phyloP scores from a whole-genome alignment of 2,888 invertebrate species.

The Panopea generosa region DNA sequence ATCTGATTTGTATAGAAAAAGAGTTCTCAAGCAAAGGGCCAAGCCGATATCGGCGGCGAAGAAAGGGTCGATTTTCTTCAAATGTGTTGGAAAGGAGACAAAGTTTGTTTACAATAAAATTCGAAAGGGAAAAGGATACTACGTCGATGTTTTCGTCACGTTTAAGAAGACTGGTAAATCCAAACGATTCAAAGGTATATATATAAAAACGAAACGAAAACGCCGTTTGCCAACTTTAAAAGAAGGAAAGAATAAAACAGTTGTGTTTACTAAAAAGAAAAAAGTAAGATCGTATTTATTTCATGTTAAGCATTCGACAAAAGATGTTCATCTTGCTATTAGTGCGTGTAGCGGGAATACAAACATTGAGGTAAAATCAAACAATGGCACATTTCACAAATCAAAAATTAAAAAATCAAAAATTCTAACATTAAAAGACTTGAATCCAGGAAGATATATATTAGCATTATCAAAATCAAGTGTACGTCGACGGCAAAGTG shows the following conservation, averaged over 20 bases:
- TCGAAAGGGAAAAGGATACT: slow-evolving; percentile 86
- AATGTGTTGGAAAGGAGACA: slow-evolving; percentile 86
- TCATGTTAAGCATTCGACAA: slow-evolving; percentile 58
- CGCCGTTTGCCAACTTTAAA: slow-evolving; percentile 61
- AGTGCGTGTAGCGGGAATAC: slow-evolving; percentile 71
- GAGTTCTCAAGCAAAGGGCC: slow-evolving; percentile 61
- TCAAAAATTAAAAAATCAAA: slow-evolving; percentile 67
- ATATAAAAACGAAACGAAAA: slow-evolving; percentile 69
- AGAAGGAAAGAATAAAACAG: slow-evolving; percentile 72
- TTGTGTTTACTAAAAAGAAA: slow-evolving; percentile 65
- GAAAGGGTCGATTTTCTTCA: slow-evolving; percentile 81
- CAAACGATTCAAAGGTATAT: slow-evolving; percentile 86
- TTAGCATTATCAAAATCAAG: slow-evolving; percentile 63
- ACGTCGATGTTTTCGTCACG: slow-evolving; percentile 87
- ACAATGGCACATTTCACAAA: slow-evolving; percentile 63
- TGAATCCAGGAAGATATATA: slow-evolving; percentile 70
- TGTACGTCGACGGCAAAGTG: slow-evolving; percentile 61
- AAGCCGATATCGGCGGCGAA: slow-evolving; percentile 69
- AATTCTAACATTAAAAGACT: slow-evolving; percentile 64
- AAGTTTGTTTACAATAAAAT: slow-evolving; percentile 86
- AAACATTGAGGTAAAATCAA: slow-evolving; percentile 64
- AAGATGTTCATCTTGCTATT: slow-evolving; percentile 60
- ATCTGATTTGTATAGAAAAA: slow-evolving; percentile 73
- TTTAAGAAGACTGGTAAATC: slow-evolving; percentile 87
- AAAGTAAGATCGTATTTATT: slow-evolving; percentile 55